Base-by-base conservation (phyloP, 2,113 vertebrate genomes). In the zebrafish (Danio rerio) region DNA sequence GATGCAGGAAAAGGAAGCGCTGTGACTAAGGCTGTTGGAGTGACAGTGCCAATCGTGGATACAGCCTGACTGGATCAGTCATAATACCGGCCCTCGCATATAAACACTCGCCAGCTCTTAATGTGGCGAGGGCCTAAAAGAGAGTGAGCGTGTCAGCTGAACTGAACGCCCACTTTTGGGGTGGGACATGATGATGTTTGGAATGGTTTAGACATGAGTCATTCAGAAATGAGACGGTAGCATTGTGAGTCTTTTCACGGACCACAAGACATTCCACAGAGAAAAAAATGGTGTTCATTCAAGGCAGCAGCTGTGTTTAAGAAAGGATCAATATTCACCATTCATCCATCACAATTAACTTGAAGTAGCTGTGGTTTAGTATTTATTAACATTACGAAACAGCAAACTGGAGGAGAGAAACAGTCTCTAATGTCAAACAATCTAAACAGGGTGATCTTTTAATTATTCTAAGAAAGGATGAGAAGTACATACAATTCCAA, bases 141-240 rank as follows among this genome's bases (percentile, higher is more conserved):
- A 84, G 47, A n/a, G 83, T 77, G 85, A 56, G 49, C 70, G n/a
- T 68, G 73, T 59, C 50, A 47, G 20, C 47, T 9, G 6, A 56
- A 78, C 69, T 81, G 69, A 52, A 8, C 40, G 58, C n/a, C 49
- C 21, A 84, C 76, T 62, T 43, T 50, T 65, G 16, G 68, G 52
- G 20, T 62, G 80, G 47, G 40, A 70, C 77, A 69, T 73, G 78
- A 43, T 56, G 55, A 70, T 69, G 80, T 84, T 81, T 87, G 71
- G 70, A 20, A 86, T 87, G 43, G 70, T 72, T 84, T 15, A 52
- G 49, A 62, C 40, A 78, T 73, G 62, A 75, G 78, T 31, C 31
- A 65, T 65, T 66, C 81, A 53, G 42, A 81, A 72, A 31, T 72
- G 43, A 81, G 66, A 76, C 12, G 5, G 2, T 69, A 47, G 9